Percentiles rank a stretch among this genome's conserved stretches.
Evolutionary conservation across 2,113 vertebrate genomes (phyloP).

Genomic region (Pachyramphus minor): DNA sequence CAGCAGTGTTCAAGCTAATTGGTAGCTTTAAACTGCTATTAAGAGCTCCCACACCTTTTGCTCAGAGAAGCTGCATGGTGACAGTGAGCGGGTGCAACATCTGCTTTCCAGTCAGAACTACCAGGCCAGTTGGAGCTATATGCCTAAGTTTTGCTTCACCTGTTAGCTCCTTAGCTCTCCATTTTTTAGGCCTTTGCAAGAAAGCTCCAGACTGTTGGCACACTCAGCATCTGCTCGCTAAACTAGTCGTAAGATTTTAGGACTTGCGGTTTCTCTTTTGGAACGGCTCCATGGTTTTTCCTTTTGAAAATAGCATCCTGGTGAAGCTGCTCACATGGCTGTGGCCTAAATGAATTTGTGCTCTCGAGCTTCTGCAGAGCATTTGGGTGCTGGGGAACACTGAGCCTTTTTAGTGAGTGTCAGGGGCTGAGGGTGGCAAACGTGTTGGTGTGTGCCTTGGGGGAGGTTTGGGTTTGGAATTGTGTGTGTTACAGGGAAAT

Average conservation of each 20-base stretch:
- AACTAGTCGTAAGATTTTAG: conserved; percentile 23
- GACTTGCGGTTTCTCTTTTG: conserved; percentile 23
- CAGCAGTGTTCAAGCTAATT: conserved; percentile 42
- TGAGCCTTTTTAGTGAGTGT: neutral
- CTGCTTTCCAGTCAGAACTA: neutral
- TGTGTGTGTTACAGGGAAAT: accelerated
- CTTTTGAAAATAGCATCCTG: neutral
- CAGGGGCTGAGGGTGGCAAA: neutral
- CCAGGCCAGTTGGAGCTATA: neutral
- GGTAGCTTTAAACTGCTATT: conserved; percentile 47
- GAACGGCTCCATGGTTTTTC: neutral
- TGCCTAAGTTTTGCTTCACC: neutral
- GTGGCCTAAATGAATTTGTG: conserved; percentile 2
- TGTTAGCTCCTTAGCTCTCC: neutral
- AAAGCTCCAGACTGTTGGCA: neutral
- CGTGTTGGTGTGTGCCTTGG: neutral
- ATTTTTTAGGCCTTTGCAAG: neutral
- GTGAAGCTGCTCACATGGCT: neutral
- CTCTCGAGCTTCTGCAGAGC: neutral
- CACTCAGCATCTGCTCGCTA: neutral
- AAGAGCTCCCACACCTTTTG: conserved; percentile 49
- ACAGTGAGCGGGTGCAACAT: neutral
- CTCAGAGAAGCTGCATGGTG: neutral
- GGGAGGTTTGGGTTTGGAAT: neutral
- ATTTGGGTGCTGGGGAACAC: neutral